These are phyloP conservation scores for Abrostola tripartita DNA, from an alignment of 2,888 invertebrate genomes.

Conservation along the genomic window DNA sequence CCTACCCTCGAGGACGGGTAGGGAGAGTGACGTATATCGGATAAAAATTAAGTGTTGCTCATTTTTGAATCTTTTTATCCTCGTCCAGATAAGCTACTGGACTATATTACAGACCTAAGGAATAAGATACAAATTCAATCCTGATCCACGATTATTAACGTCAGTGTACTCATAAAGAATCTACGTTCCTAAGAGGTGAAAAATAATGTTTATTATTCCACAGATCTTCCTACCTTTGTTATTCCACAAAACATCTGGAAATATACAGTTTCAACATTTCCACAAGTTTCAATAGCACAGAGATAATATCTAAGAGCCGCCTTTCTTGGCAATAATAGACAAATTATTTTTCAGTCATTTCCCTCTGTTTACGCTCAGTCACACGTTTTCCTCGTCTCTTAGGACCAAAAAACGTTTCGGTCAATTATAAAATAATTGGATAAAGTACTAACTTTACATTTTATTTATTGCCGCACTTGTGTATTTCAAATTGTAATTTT, in stretches of 20 bases:
- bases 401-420: constrained; percentile 1
- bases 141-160: too few relatives aligned
- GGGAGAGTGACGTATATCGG: constrained; percentile 16
- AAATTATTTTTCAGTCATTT: neutral
- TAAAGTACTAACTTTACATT: neutral
- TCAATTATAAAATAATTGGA: constrained; percentile 5
- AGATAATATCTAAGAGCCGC: neutral
- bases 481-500: neutral
- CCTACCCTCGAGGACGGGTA: constrained; percentile 5
- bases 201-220: too few relatives aligned
- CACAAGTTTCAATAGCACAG: neutral
- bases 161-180: too few relatives aligned
- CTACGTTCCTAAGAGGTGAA: too few relatives aligned
- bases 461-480: neutral
- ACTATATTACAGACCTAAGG: neutral
- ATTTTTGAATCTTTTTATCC: constrained; percentile 2
- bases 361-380: neutral
- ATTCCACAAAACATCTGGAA: too few relatives aligned
- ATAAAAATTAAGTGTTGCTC: constrained; percentile 42
- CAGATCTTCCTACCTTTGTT: too few relatives aligned
- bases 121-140: too few relatives aligned
- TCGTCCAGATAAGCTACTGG: neutral
- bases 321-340: neutral
- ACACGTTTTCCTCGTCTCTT: constrained; percentile 4
- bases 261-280: too few relatives aligned